phyloP scores from a whole-genome alignment of 2,888 invertebrate species.

The Cerastis rubricosa region DNA sequence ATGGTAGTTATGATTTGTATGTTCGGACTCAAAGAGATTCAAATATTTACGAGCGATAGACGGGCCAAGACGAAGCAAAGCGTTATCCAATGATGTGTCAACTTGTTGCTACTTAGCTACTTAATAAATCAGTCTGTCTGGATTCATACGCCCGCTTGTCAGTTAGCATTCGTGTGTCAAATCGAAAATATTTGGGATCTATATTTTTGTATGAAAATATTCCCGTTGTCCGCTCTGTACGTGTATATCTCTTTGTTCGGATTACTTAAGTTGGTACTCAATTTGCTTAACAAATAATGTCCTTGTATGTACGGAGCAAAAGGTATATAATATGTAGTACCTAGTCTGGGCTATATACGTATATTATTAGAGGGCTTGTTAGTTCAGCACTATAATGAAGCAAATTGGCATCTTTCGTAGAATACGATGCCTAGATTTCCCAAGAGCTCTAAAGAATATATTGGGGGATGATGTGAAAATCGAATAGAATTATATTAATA shows the following conservation, averaged over 20 bases:
- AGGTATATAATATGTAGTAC: background rate
- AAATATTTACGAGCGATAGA: too few species aligned
- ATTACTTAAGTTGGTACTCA: background rate
- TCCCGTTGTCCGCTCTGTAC: too few species aligned
- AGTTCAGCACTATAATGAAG: constrained; percentile 12
- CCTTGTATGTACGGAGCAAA: background rate
- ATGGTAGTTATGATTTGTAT: background rate
- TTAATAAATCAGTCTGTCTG: too few species aligned
- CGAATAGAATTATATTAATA: constrained; percentile 1
- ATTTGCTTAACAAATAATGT: background rate
- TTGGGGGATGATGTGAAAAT: background rate
- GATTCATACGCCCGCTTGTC: too few species aligned
- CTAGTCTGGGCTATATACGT: background rate
- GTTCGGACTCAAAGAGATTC: too few species aligned
- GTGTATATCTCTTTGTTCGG: too few species aligned
- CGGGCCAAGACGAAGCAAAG: too few species aligned
- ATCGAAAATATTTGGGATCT: too few species aligned
- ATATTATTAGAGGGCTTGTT: background rate
- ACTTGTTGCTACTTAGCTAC: too few species aligned
- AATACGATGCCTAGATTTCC: constrained; percentile 25
- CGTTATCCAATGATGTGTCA: too few species aligned
- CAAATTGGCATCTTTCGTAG: constrained; percentile 28
- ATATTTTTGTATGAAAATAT: too few species aligned
- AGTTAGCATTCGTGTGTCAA: too few species aligned
- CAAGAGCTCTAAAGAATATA: constrained; percentile 19